Conservation (phyloP, 2,113 vertebrate species). For the Cynopterus brachyotis region DNA sequence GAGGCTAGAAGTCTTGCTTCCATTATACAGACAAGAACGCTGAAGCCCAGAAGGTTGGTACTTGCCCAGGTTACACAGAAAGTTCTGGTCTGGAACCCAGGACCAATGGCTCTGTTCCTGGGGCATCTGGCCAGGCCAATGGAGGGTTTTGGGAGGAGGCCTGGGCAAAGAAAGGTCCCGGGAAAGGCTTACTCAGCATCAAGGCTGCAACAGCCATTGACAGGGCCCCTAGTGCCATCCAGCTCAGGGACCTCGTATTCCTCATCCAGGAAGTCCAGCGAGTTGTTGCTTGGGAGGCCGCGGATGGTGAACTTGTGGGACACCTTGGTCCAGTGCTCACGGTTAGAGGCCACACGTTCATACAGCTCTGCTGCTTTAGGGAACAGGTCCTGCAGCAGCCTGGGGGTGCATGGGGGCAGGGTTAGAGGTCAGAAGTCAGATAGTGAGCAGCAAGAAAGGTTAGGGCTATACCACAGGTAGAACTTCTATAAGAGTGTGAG, state of each 20-base stretch:
- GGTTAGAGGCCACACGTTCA: conserved; percentile 93
- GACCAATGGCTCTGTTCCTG: conserved; percentile 53
- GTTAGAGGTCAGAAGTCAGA: not conserved
- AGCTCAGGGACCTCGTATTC: conserved; percentile 93
- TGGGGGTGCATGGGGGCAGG: conserved; percentile 47
- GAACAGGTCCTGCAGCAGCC: conserved; percentile 94
- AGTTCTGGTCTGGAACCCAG: conserved; percentile 8
- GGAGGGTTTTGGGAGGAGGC: not conserved
- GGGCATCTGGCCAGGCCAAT: not conserved
- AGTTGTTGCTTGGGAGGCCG: conserved; percentile 98
- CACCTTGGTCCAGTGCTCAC: conserved; percentile 97
- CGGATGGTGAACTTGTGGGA: conserved; percentile 98
- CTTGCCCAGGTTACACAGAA: not conserved
- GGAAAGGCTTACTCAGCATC: conserved; percentile 80
- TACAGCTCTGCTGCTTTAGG: conserved; percentile 92
- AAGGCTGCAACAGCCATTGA: conserved; percentile 91
- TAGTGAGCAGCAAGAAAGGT: not conserved
- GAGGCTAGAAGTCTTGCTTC: conserved; percentile 36
- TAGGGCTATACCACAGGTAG: not conserved
- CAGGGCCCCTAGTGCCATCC: conserved; percentile 82
- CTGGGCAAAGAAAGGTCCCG: not conserved
- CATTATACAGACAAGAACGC: conserved; percentile 37
- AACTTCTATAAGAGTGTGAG: not conserved
- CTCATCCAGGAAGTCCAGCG: conserved; percentile 97
- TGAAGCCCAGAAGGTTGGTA: conserved; percentile 2